Percentiles rank a stretch among this genome's conserved stretches.
Conservation (phyloP, 1,140 invertebrate species). For the Nebria ingens region DNA sequence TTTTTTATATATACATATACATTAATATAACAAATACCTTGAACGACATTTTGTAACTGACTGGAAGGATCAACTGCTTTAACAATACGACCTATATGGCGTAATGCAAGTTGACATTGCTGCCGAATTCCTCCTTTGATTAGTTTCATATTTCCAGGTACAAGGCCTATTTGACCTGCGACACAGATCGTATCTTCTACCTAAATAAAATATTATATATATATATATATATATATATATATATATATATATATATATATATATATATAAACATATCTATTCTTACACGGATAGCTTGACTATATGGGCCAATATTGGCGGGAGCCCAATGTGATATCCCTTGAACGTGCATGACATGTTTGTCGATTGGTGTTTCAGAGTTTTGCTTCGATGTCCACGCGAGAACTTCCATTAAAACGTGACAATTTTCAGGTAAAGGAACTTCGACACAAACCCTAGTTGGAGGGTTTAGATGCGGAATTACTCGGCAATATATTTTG, state of each 20-base stretch:
- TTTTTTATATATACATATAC: neutral
- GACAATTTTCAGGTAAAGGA: slow-evolving; percentile 56
- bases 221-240: neutral
- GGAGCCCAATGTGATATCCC: slow-evolving; percentile 93
- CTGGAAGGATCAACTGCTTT: slow-evolving; percentile 64
- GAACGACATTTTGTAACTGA: slow-evolving; percentile 67
- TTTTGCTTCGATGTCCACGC: slow-evolving; percentile 42
- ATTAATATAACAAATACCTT: slow-evolving; percentile 34
- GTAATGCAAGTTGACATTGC: slow-evolving; percentile 70
- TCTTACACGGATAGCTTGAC: slow-evolving; percentile 72
- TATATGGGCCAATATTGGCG: slow-evolving; percentile 91
- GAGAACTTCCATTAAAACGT: slow-evolving; percentile 67
- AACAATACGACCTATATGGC: slow-evolving; percentile 71
- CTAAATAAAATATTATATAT: slow-evolving; percentile 33
- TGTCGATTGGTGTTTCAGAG: slow-evolving; percentile 25
- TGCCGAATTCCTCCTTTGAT: slow-evolving; percentile 57
- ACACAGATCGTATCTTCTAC: slow-evolving; percentile 73
- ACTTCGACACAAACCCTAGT: slow-evolving; percentile 80
- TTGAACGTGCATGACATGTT: slow-evolving; percentile 83
- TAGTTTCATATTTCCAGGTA: slow-evolving; percentile 72
- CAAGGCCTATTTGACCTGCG: slow-evolving; percentile 83
- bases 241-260: neutral
- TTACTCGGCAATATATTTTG: slow-evolving; percentile 59
- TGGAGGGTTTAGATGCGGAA: slow-evolving; percentile 74
- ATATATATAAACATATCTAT: neutral